These are phyloP conservation scores for Quadroppia sp. DNA, from an alignment of 2,888 invertebrate species.

Conservation along the genomic window DNA sequence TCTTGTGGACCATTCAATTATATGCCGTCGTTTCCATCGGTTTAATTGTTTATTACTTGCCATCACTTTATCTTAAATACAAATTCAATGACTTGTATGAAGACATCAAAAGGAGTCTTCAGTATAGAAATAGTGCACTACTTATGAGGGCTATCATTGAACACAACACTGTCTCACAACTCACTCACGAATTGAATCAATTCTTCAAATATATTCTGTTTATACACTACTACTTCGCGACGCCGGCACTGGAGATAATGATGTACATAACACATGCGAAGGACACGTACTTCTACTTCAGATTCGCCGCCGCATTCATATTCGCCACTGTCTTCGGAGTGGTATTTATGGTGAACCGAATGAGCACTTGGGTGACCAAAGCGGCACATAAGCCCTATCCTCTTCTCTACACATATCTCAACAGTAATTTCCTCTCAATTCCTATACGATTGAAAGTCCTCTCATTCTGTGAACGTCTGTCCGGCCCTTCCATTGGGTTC, in stretches of 20 bases:
- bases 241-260: not conserved
- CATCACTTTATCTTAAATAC: not conserved
- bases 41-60: not conserved
- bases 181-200: not conserved
- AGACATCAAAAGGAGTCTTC: not conserved
- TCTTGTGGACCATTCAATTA: no score
- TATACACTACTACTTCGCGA: not conserved
- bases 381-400: not conserved
- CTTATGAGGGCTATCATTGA: not conserved
- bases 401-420: not conserved
- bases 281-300: not conserved
- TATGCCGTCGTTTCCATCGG: no score
- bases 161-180: not conserved
- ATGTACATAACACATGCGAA: not conserved
- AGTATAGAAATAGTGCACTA: not conserved
- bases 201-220: not conserved
- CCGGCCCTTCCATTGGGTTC: not conserved
- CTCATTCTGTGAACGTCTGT: not conserved
- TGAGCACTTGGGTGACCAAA: not conserved
- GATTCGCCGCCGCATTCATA: not conserved
- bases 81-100: constrained; percentile 15
- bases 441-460: not conserved
- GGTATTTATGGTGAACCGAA: not conserved
- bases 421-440: not conserved
- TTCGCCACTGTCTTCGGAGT: not conserved